Percentiles rank a stretch among this genome's conserved stretches.
Evolutionary conservation across 92 coral and sea anemone genomes (phyloP).

Genomic region (Paramuricea clavata): DNA sequence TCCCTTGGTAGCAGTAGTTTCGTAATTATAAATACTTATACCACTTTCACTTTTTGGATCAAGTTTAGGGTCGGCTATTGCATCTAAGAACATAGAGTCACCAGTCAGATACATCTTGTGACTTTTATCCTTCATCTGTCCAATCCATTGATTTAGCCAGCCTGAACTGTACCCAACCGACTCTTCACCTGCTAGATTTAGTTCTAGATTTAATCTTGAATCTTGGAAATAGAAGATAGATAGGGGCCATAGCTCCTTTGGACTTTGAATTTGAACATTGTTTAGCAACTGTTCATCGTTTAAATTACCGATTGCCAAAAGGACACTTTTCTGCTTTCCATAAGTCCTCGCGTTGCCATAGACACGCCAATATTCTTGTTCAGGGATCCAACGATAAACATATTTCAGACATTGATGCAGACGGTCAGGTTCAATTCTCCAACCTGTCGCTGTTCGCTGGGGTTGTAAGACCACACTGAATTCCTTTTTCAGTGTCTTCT

Average conservation of each 20-base stretch:
- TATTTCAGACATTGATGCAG: conserved; percentile 37
- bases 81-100: conserved; percentile 57
- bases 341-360: conserved; percentile 52
- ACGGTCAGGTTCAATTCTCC: conserved; percentile 58
- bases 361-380: conserved; percentile 5
- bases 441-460: conserved; percentile 27
- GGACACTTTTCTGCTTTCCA: conserved; percentile 45
- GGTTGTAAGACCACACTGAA: conserved; percentile 3
- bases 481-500: neutral
- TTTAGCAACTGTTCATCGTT: conserved; percentile 45
- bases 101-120: conserved; percentile 50
- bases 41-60: conserved; percentile 54
- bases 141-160: conserved; percentile 50
- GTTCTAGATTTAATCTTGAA: conserved; percentile 36
- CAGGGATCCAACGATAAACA: conserved; percentile 62
- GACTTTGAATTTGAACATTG: conserved; percentile 39
- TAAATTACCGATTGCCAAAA: conserved; percentile 18
- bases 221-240: conserved; percentile 32
- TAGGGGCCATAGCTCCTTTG: conserved; percentile 48
- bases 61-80: conserved; percentile 54
- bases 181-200: conserved; percentile 21
- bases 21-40: conserved; percentile 58
- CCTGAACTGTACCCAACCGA: neutral
- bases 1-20: conserved; percentile 54
- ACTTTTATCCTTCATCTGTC: conserved; percentile 24